These are phyloP conservation scores for Nemoura dubitans DNA, from an alignment of 2,888 invertebrate species.

Conservation along the genomic window DNA sequence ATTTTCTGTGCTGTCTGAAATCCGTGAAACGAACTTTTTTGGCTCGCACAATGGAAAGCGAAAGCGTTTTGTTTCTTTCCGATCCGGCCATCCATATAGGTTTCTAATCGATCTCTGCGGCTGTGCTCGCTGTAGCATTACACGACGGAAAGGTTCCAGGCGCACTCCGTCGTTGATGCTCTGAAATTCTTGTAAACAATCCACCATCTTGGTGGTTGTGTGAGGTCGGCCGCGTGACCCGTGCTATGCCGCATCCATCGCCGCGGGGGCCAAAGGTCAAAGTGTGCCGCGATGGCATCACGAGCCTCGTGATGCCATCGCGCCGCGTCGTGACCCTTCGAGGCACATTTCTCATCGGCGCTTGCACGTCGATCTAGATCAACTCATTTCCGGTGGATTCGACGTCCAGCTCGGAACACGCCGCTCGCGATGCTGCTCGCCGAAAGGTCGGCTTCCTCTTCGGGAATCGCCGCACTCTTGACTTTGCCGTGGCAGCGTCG, in stretches of 20 bases:
- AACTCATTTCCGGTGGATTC: background rate
- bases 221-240: slow-evolving; percentile 1
- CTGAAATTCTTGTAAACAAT: background rate
- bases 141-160: background rate
- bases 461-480: background rate
- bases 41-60: background rate
- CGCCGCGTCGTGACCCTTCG: background rate
- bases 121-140: background rate
- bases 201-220: no score
- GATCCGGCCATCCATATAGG: background rate
- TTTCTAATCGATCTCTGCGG: background rate
- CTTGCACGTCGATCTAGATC: background rate
- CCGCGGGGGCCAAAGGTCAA: background rate
- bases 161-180: background rate
- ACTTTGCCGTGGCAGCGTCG: no score
- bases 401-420: background rate
- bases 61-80: background rate
- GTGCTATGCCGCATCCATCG: background rate
- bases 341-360: background rate
- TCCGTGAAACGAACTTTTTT: background rate
- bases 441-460: background rate
- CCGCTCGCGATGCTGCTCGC: background rate
- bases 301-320: background rate
- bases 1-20: background rate
- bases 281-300: background rate